phyloP scores from a whole-genome alignment of 1,140 invertebrate species.

The Zaprionus ghesquierei region DNA sequence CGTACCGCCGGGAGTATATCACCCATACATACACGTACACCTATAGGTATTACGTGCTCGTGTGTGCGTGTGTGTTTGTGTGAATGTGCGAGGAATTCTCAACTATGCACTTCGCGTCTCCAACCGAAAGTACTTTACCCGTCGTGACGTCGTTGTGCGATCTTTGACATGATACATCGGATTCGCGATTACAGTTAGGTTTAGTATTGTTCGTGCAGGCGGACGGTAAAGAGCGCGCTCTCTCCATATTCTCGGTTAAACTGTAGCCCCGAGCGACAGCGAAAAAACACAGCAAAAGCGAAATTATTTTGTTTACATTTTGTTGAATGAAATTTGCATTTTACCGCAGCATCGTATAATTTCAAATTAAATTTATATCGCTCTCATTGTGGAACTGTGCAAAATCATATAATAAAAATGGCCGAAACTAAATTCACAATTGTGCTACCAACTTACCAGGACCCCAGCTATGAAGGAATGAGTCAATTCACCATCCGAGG shows the following conservation, averaged over 20 bases:
- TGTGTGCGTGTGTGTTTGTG: background rate
- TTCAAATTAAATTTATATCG: background rate
- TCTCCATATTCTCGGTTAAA: background rate
- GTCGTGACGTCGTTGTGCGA: conserved; percentile 55
- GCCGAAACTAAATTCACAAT: conserved; percentile 45
- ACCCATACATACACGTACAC: background rate
- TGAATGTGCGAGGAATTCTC: background rate
- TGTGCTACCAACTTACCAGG: conserved; percentile 46
- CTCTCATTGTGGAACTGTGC: background rate
- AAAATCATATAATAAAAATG: conserved; percentile 35
- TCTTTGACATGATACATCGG: conserved; percentile 28
- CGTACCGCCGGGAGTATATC: background rate
- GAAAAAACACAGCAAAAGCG: background rate
- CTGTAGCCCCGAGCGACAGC: conserved; percentile 37
- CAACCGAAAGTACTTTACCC: conserved; percentile 29
- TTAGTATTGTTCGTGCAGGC: conserved; percentile 47
- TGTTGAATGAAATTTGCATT: conserved; percentile 9
- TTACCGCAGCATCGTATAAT: background rate
- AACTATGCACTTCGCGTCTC: conserved; percentile 43
- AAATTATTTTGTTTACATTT: conserved; percentile 18
- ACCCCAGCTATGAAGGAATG: conserved; percentile 30
- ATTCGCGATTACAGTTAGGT: conserved; percentile 9
- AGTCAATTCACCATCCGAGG: conserved; percentile 39
- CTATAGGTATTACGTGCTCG: background rate
- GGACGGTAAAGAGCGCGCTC: conserved; percentile 38